Evolutionary conservation across 2,797 vertebrate species (phyloP).

Genomic region (Spatula versicolor): DNA sequence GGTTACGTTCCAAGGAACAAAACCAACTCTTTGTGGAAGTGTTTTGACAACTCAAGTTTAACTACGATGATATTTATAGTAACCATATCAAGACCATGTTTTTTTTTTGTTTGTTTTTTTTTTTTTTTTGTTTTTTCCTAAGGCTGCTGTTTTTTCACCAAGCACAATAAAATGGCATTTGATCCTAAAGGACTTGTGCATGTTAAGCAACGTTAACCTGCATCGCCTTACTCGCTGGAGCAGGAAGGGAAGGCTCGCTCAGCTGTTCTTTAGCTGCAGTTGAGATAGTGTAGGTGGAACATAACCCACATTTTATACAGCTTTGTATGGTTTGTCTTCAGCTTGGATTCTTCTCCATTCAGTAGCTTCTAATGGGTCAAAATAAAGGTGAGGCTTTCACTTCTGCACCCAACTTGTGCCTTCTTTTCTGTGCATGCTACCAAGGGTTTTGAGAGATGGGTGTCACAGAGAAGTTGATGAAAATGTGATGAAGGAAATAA

Average conservation of each 20-base stretch:
- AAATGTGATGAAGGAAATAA: neutral
- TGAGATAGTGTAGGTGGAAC: neutral
- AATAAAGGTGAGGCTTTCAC: neutral
- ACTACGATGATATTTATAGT: neutral
- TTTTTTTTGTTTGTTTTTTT: neutral
- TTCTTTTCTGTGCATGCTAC: rapidly evolving
- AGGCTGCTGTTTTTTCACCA: neutral
- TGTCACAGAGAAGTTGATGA: neutral
- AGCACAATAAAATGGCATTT: neutral
- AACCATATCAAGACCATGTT: neutral
- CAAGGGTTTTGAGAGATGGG: neutral
- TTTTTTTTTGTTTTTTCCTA: neutral
- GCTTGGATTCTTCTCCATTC: neutral
- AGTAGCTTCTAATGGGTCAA: neutral
- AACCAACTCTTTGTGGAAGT: neutral
- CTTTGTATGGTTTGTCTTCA: neutral
- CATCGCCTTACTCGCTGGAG: neutral
- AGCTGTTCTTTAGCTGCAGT: neutral
- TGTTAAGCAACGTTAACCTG: neutral
- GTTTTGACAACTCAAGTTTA: neutral
- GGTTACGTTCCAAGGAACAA: rapidly evolving
- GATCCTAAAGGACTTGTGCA: neutral
- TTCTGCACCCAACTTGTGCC: neutral
- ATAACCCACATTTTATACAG: neutral
- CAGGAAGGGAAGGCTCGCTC: neutral